Percentiles rank a stretch among this genome's conserved stretches.
Evolutionary conservation across 2,797 vertebrate species (phyloP).

Genomic region (Gypaetus barbatus): DNA sequence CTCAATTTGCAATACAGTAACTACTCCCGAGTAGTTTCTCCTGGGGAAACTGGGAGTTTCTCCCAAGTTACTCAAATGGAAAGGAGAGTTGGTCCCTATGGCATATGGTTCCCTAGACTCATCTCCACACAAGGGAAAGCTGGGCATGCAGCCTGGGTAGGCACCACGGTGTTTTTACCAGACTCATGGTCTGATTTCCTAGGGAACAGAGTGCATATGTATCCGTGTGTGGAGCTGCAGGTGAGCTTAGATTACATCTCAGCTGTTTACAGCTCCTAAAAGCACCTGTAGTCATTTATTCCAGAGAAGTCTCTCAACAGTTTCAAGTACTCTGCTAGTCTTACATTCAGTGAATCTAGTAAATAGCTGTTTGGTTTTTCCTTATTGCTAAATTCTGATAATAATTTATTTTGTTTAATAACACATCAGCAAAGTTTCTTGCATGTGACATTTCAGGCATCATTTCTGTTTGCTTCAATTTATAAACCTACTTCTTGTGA

Average conservation of each 20-base stretch:
- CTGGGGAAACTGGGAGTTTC: background rate
- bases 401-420: background rate
- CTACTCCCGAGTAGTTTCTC: background rate
- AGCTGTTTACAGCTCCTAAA: background rate
- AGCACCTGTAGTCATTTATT: background rate
- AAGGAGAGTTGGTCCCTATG: background rate
- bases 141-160: background rate
- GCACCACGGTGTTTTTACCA: background rate
- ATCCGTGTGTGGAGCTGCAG: background rate
- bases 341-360: background rate
- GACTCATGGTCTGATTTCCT: background rate
- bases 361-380: background rate
- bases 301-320: background rate
- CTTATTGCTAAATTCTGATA: background rate
- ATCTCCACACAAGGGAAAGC: accelerated
- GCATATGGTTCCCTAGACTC: background rate
- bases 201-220: background rate
- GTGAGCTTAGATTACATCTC: background rate
- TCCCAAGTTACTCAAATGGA: background rate
- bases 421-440: background rate
- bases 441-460: background rate
- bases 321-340: background rate
- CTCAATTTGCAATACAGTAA: background rate
- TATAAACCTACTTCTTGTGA: background rate
- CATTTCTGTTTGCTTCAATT: background rate